phyloP scores from a whole-genome alignment of 2,888 invertebrate species.

The Pecten maximus region DNA sequence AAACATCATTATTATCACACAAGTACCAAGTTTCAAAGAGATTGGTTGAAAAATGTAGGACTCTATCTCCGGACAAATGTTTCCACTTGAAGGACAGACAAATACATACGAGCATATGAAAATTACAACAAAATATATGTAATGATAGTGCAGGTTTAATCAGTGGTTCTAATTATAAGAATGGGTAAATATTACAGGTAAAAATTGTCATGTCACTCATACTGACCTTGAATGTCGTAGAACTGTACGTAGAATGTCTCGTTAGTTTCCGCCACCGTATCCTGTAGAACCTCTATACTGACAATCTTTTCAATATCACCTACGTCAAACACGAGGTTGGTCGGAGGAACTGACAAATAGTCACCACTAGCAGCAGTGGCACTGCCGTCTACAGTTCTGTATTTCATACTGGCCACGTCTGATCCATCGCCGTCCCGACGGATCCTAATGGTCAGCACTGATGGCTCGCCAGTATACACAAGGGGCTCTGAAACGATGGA shows the following conservation, averaged over 20 bases:
- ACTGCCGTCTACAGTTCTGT: conserved; percentile 76
- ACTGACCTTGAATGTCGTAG: conserved; percentile 77
- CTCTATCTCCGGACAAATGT: too few relatives aligned
- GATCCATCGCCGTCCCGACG: conserved; percentile 70
- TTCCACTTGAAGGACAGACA: too few relatives aligned
- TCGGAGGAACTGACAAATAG: conserved; percentile 64
- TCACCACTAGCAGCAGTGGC: conserved; percentile 70
- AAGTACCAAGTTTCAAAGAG: too few relatives aligned
- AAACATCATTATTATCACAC: too few relatives aligned
- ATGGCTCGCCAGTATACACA: conserved; percentile 67
- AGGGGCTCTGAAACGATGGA: conserved; percentile 62
- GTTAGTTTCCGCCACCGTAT: conserved; percentile 75
- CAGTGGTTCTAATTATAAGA: too few relatives aligned
- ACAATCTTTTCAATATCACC: conserved; percentile 73
- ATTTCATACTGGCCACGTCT: conserved; percentile 66
- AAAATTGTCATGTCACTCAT: too few relatives aligned
- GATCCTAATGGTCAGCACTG: conserved; percentile 68
- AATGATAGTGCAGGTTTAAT: too few relatives aligned
- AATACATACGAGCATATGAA: too few relatives aligned
- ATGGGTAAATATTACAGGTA: too few relatives aligned
- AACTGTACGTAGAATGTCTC: conserved; percentile 78
- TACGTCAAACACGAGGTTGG: conserved; percentile 69
- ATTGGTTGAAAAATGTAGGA: too few relatives aligned
- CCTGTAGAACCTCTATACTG: conserved; percentile 72
- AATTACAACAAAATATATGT: too few relatives aligned